Conservation (phyloP, 2,888 invertebrate species). For the Polyploca ridens region DNA sequence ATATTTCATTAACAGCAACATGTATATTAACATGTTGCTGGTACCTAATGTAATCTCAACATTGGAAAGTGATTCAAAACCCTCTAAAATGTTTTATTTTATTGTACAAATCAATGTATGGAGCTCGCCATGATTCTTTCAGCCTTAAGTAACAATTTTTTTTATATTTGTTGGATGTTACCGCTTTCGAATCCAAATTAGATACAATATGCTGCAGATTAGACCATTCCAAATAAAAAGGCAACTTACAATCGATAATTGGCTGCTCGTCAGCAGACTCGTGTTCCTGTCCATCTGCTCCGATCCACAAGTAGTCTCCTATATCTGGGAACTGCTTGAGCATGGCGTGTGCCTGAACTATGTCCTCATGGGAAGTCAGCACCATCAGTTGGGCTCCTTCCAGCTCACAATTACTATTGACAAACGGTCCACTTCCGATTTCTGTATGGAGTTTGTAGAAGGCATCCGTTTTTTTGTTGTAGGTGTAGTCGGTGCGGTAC, state of each 20-base stretch:
- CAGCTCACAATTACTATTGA: slow-evolving; percentile 29
- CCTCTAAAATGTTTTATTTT: too few relatives aligned
- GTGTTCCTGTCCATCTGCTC: slow-evolving; percentile 37
- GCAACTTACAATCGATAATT: slow-evolving; percentile 35
- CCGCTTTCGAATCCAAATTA: too few relatives aligned
- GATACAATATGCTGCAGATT: too few relatives aligned
- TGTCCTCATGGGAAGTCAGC: slow-evolving; percentile 29
- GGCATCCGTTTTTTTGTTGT: slow-evolving; percentile 41
- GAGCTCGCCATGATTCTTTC: too few relatives aligned
- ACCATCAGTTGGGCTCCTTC: slow-evolving; percentile 48
- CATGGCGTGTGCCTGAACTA: slow-evolving; percentile 45
- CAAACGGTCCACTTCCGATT: neutral
- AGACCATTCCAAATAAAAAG: neutral
- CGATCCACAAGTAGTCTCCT: slow-evolving; percentile 39
- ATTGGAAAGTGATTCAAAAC: too few relatives aligned
- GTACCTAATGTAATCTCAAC: too few relatives aligned
- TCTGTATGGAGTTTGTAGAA: slow-evolving; percentile 57
- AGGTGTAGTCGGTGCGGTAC: slow-evolving; percentile 51
- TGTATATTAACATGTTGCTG: too few relatives aligned
- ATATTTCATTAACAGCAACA: too few relatives aligned
- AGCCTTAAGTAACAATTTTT: too few relatives aligned
- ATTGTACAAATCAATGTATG: too few relatives aligned
- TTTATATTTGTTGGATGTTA: too few relatives aligned
- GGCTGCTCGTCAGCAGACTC: slow-evolving; percentile 41
- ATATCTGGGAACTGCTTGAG: slow-evolving; percentile 51